A percentile compares a stretch with the other conserved stretches of the same genome.
Conservation (phyloP, 2,888 invertebrate genomes). For the Meghimatium bilineatum region DNA sequence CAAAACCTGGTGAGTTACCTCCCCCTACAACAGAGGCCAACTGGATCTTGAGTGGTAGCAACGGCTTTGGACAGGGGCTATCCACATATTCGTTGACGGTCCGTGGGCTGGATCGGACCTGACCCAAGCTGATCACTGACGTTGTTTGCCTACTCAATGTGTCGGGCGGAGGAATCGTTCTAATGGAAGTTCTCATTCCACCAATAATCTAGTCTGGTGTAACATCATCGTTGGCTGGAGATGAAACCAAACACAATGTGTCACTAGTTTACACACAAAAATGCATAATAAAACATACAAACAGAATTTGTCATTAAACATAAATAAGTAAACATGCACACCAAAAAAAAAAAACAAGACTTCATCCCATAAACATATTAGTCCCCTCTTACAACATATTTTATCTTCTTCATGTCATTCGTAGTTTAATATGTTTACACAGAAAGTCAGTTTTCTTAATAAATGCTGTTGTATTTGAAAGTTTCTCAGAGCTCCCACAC, state of each 20-base stretch:
- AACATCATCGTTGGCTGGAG: conserved; percentile 36
- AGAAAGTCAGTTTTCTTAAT: no score
- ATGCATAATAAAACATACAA: no score
- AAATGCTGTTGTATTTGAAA: no score
- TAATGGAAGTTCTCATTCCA: conserved; percentile 54
- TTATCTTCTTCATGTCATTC: no score
- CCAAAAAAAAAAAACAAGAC: no score
- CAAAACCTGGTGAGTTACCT: conserved; percentile 33
- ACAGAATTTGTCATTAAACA: no score
- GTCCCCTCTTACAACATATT: no score
- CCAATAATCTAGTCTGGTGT: conserved; percentile 33
- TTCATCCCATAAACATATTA: no score
- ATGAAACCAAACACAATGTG: not conserved
- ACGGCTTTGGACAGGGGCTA: conserved; percentile 75
- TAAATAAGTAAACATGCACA: no score
- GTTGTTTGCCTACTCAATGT: conserved; percentile 52
- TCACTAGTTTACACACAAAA: not conserved
- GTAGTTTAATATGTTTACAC: no score
- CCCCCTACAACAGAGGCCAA: conserved; percentile 30
- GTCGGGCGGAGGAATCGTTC: conserved; percentile 60
- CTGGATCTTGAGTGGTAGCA: conserved; percentile 50
- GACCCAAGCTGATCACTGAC: conserved; percentile 67
- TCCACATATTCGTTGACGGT: conserved; percentile 95
- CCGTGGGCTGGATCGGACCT: conserved; percentile 87
- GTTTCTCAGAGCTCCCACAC: no score